Conservation (phyloP, 2,888 invertebrate species). For the Phengaris alcon region DNA sequence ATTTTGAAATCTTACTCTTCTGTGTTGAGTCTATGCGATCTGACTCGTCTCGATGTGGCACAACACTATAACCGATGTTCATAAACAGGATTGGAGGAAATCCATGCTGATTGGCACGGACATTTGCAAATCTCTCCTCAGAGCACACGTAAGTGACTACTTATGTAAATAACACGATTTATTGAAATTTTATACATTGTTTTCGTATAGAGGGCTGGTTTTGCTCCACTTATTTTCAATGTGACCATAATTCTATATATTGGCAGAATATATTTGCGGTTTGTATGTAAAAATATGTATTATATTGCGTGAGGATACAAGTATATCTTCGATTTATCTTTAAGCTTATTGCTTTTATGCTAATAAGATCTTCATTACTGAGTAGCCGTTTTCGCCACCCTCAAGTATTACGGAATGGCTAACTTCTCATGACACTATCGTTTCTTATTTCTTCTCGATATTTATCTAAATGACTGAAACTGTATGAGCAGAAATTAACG, state of each 20-base stretch:
- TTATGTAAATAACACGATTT: slow-evolving; percentile 30
- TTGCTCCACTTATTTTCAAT: slow-evolving; percentile 28
- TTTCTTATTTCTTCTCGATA: not conserved
- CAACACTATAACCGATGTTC: not conserved
- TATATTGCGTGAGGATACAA: slow-evolving; percentile 11
- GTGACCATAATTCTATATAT: slow-evolving; percentile 25
- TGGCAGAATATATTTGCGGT: slow-evolving; percentile 25
- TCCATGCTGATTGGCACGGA: slow-evolving; percentile 27
- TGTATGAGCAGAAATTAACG: too few species aligned
- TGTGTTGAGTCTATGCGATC: not conserved
- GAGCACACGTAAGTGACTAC: slow-evolving; percentile 29
- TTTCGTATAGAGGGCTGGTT: slow-evolving; percentile 25
- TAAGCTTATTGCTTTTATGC: slow-evolving; percentile 12
- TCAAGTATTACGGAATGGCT: not conserved
- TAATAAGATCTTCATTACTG: slow-evolving; percentile 12
- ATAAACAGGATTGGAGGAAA: slow-evolving; percentile 25
- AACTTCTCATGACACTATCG: not conserved
- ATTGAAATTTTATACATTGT: slow-evolving; percentile 31
- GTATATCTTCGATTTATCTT: slow-evolving; percentile 4
- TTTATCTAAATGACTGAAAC: too few species aligned
- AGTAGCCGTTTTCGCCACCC: not conserved
- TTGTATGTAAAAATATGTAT: slow-evolving; percentile 23
- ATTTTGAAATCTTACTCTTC: not conserved
- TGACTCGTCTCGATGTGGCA: not conserved
- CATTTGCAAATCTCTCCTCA: slow-evolving; percentile 22